A percentile compares a stretch with the other conserved stretches of the same genome.
These are phyloP conservation scores for Capitulum mitella DNA, from an alignment of 2,888 invertebrate genomes.

Conservation along the genomic window DNA sequence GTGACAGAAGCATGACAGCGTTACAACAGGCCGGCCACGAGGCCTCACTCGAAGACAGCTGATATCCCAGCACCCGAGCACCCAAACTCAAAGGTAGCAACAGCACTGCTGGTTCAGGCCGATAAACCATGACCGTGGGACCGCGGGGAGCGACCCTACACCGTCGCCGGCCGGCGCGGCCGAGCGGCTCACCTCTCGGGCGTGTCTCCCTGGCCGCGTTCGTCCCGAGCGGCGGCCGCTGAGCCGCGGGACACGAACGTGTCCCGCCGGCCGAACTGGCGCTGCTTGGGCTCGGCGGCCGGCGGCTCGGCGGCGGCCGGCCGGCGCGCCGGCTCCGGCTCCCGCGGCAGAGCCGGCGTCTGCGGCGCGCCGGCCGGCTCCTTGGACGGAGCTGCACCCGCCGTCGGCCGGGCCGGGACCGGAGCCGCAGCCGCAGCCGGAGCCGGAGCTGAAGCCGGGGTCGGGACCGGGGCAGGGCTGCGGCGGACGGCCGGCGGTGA, in stretches of 20 bases:
- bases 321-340: neutral
- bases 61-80: no score
- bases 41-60: no score
- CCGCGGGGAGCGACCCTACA: no score
- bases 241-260: neutral
- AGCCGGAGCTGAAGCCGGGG: no score
- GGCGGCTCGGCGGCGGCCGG: neutral
- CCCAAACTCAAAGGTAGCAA: no score
- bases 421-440: no score
- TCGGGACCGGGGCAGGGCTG: no score
- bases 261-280: conserved; percentile 9
- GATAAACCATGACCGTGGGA: no score
- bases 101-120: no score
- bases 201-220: neutral
- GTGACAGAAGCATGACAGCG: no score
- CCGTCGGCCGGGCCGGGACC: neutral
- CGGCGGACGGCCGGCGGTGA: neutral
- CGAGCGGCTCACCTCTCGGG: neutral
- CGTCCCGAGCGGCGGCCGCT: neutral
- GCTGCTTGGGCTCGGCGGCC: conserved; percentile 12
- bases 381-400: neutral
- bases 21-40: no score
- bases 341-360: neutral
- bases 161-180: no score
- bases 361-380: neutral